Evolutionary conservation across 2,888 invertebrate species (phyloP), one percentile per base, ranked within the genome.

Genomic region (Masnerella sp.): DNA sequence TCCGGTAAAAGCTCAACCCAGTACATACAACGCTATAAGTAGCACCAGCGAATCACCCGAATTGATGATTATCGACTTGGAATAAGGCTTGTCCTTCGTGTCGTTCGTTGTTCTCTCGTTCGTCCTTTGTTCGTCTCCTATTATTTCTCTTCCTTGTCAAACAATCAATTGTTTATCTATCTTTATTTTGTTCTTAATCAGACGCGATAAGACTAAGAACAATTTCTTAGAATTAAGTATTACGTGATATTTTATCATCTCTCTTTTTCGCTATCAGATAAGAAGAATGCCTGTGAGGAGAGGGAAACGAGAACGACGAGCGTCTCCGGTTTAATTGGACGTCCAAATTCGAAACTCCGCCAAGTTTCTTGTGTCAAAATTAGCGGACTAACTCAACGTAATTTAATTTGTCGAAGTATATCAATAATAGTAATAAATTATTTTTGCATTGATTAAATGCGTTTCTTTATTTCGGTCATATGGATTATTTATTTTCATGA

Each of bases 41-140:
- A 86, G 86, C 78, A 86, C 86, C 28, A 87, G 87, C 49, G 86
- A 87, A 76, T 87, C 86, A 9, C 87, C 87, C 4, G 87, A 87
- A 65, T 78, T 86, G n/a, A 86, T 87, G 85, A 86, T 87, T 58
- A 87, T 87, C 59, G 87, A 87, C 78, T 77, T 87, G 79, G 87
- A 87, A 75, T 87, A 82, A 84, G 43, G 59, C 12, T 49, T 51
- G 18, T 45, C 8, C 7, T 43, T 34, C 32, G 28, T 65, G 36
- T 52, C 11, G 47, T 64, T 43, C 14, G 45, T 59, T 22, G 14
- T 36, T 14, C 38, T 28, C 68, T 59, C 59, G 38, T 51, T 52
- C 40, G 11, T 38, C 28, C 25, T 12, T 11, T 47, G n/a, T 34
- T 34, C 11, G 34, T 25, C 5, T 25, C 25, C 7, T 7, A 25